Base-by-base conservation (phyloP, 2,113 vertebrate species). In the Otis tarda region DNA sequence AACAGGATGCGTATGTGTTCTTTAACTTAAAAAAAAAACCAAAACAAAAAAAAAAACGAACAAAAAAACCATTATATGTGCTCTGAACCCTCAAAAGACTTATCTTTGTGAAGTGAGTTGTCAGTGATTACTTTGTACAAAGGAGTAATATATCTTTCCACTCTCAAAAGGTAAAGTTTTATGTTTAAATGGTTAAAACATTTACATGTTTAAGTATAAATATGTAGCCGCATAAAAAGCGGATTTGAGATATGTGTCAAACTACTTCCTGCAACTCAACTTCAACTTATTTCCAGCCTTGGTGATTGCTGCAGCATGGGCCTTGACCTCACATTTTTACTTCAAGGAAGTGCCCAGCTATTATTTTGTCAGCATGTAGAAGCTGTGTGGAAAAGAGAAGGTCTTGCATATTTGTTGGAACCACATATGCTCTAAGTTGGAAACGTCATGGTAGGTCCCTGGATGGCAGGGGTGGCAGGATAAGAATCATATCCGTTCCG, bases 401-500 rank as follows among this genome's bases (percentile, higher is more conserved):
- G 37, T 43, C 37, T 59, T 68, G 11, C 9, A 1, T 35, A 7
- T 49, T 39, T 57, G 7, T 76, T 80, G 84, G 57, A 79, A 37
- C 7, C 3, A 10, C 21, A 3, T 68, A 4, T 22, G 21, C 24
- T 64, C 4, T 4, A 35, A 57, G 24, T 13, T 76, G 41, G 21
- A 74, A 79, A 12, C 7, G 7, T 61, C 18, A 5, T 24, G 7
- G 25, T 41, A 56, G 17, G 19, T 79, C 12, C 7, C 19, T 2
- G 1, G 37, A 61, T 25, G 14, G 12, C 27, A 79, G 28, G 23
- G 2, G 2, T 76, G 25, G 5, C 84, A 22, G 18, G 3, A 37
- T 10, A 4, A 83, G 10, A 8, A 33, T 65, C 19, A 5, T 59
- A 37, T 13, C 11, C 1, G 2, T 73, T 13, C 11, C 1, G 2